Conservation (phyloP, 1,140 invertebrate species). For the Marisa cornuarietis region DNA sequence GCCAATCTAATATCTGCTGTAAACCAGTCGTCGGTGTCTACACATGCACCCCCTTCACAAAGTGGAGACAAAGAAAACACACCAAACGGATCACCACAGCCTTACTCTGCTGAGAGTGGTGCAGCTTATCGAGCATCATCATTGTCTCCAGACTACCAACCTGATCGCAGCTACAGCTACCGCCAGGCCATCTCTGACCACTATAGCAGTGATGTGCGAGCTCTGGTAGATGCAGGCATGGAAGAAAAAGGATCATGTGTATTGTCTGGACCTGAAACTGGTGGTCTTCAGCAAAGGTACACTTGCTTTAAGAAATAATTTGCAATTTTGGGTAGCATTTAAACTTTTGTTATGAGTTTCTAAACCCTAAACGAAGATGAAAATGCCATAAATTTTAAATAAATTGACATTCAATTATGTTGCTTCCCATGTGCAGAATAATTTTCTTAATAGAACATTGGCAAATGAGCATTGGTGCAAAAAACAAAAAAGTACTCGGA, state of each 20-base stretch:
- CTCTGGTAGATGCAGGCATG: constrained; percentile 22
- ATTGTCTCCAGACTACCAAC: constrained; percentile 17
- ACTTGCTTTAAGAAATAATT: too few relatives aligned
- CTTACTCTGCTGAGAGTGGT: neutral
- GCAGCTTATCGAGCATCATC: too few relatives aligned
- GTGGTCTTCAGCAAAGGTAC: constrained; percentile 19
- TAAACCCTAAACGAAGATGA: too few relatives aligned
- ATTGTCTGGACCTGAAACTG: neutral
- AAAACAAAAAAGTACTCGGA: too few relatives aligned
- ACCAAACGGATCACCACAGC: constrained; percentile 14
- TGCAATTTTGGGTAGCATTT: too few relatives aligned
- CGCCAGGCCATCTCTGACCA: constrained; percentile 8
- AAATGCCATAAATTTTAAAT: too few relatives aligned
- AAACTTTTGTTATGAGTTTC: too few relatives aligned
- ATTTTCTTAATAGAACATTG: too few relatives aligned
- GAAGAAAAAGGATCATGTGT: neutral
- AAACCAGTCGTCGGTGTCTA: neutral
- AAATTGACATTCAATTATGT: too few relatives aligned
- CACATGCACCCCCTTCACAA: neutral
- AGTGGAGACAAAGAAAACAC: constrained; percentile 18
- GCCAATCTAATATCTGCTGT: neutral
- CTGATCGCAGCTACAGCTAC: constrained; percentile 19
- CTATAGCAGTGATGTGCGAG: constrained; percentile 23
- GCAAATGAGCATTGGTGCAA: too few relatives aligned
- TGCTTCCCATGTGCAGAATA: too few relatives aligned